phyloP scores from a whole-genome alignment of 2,888 invertebrate species.

The Mamestra brassicae region DNA sequence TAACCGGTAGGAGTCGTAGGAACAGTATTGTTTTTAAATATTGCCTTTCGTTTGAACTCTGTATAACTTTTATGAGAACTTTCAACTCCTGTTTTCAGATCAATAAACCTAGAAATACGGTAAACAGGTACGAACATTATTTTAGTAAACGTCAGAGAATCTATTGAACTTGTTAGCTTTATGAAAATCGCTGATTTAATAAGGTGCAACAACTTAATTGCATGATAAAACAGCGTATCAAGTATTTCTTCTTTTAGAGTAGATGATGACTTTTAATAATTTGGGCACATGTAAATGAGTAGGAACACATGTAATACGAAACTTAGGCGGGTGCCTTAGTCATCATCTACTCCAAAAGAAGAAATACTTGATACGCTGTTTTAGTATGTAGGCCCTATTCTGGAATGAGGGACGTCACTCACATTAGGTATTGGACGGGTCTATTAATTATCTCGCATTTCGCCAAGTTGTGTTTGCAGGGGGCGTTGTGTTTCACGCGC shows the following conservation, averaged over 20 bases:
- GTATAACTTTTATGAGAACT: conserved; percentile 31
- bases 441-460: not conserved
- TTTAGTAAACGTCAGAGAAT: conserved; percentile 11
- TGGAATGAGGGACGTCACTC: no score
- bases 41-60: conserved; percentile 13
- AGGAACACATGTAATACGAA: no score
- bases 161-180: not conserved
- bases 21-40: conserved; percentile 19
- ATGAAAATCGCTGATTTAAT: not conserved
- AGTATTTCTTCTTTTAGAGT: not conserved
- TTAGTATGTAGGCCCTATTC: no score
- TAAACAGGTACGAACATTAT: conserved; percentile 6
- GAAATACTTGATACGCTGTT: no score
- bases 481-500: no score
- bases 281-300: not conserved
- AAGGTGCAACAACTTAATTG: not conserved
- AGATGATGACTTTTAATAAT: not conserved
- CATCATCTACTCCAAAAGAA: no score
- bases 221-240: not conserved
- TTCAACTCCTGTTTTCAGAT: conserved; percentile 37
- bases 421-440: not conserved
- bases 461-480: no score
- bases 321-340: no score
- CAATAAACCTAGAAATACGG: conserved; percentile 26
- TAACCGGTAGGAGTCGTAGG: not conserved